A percentile compares a stretch with the other conserved stretches of the same genome.
Evolutionary conservation across 35 echinoderm and acorn worm genomes (phyloP).

Genomic region (Apostichopus parvimensis): DNA sequence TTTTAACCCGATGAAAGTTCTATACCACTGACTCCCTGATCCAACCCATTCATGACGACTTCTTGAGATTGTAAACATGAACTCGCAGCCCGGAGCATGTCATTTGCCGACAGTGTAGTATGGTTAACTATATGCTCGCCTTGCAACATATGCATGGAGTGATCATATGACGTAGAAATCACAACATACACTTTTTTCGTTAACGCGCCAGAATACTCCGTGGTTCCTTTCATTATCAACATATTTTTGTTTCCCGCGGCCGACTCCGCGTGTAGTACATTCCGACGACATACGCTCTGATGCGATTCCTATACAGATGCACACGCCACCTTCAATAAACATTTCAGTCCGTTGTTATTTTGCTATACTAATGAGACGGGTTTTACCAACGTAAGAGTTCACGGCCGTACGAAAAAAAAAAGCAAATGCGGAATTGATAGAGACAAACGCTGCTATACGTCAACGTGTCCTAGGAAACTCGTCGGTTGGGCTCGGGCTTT

Average conservation of each 20-base stretch:
- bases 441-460: conserved; percentile 25
- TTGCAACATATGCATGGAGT: no score
- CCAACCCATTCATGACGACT: no score
- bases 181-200: no score
- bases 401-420: conserved; percentile 20
- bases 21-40: no score
- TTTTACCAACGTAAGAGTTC: background rate
- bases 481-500: conserved; percentile 1
- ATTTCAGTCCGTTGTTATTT: conserved; percentile 24
- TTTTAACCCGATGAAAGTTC: no score
- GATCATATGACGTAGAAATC: no score
- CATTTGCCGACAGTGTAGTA: no score
- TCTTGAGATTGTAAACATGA: no score
- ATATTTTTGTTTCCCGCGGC: background rate
- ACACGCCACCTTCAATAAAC: conserved; percentile 2
- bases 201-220: background rate
- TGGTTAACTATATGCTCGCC: no score
- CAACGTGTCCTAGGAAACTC: conserved; percentile 47
- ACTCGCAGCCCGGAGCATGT: no score
- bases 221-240: background rate
- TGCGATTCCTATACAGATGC: background rate
- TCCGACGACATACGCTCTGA: background rate
- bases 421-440: background rate
- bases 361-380: conserved; percentile 28
- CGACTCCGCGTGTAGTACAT: background rate